phyloP scores from a whole-genome alignment of 2,113 vertebrate genomes.

The Orientallactaga bullata region DNA sequence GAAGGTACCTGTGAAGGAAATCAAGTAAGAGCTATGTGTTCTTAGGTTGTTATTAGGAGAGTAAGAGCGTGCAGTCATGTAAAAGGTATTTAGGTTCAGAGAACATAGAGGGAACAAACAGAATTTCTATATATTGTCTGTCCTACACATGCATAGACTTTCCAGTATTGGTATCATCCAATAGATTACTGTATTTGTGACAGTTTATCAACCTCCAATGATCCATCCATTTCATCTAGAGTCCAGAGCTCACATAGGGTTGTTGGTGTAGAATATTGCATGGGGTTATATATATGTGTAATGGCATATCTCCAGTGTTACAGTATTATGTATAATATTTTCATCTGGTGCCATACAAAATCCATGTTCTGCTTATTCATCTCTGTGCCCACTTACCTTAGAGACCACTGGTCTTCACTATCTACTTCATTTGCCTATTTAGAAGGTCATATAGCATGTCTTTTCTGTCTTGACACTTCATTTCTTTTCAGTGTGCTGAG shows the following conservation, averaged over 20 bases:
- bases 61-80: not conserved
- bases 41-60: conserved; percentile 4
- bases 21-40: conserved; percentile 90
- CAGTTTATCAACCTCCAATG: not conserved
- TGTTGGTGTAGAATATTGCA: not conserved
- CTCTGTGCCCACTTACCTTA: not conserved
- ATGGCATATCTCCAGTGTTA: not conserved
- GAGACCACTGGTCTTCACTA: not conserved
- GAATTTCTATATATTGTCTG: not conserved
- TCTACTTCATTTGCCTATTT: not conserved
- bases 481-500: not conserved
- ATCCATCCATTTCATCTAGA: not conserved
- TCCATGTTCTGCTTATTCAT: not conserved
- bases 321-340: not conserved
- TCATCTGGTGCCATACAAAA: not conserved
- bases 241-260: not conserved
- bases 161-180: not conserved
- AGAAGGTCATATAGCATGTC: not conserved
- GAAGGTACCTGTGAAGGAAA: conserved; percentile 95
- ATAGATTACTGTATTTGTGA: not conserved
- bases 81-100: not conserved
- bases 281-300: not conserved
- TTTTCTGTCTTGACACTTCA: not conserved
- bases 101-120: not conserved
- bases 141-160: not conserved